Evolutionary conservation across 2,113 vertebrate genomes (phyloP), one percentile per base, ranked within the genome.

Genomic region (Bagarius yarrelli): DNA sequence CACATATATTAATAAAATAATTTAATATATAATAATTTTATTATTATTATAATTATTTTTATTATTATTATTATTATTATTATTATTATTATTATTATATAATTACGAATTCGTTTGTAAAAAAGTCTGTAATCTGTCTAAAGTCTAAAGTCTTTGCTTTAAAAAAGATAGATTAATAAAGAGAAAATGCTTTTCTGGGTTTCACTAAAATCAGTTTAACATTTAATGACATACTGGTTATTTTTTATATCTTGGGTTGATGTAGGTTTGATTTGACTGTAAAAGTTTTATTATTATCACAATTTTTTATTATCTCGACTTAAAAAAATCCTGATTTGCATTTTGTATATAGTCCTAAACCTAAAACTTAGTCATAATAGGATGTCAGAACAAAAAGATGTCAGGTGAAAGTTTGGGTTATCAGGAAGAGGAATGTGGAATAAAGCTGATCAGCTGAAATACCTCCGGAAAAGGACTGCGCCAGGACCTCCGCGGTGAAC

Each of bases 401-500:
- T 16, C 50, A 14, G 55, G 52, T 47, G 11, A 47, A n/a, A n/a
- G n/a, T n/a, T n/a, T n/a, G n/a, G n/a, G n/a, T 15, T 19, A 53
- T 25, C 13, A 14, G 50, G 55, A 56, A 25, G 19, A 56, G 27
- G 11, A 6, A 30, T 64, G 59, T 23, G 14, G 3, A 18, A 16
- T 16, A n/a, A 50, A 52, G 70, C 21, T 30, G 70, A 19, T 13
- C 16, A 55, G 50, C 47, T 55, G 18, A 34, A 40, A 90, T 88
- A 99, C 97, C 97, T 93, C 97, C 97, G 0, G 94, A 94, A 90
- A 98, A 99, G 75, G 97, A 97, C 92, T 98, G 97, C 0, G 97
- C 97, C 88, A 99, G 93, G 19, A 97, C 97, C 85, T 99, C 97
- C 0, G 97, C 97, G 14, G 97, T 99, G 94, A 99, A 98, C 44